phyloP scores from a whole-genome alignment of 2,888 invertebrate species.

The Spodoptera picta region DNA sequence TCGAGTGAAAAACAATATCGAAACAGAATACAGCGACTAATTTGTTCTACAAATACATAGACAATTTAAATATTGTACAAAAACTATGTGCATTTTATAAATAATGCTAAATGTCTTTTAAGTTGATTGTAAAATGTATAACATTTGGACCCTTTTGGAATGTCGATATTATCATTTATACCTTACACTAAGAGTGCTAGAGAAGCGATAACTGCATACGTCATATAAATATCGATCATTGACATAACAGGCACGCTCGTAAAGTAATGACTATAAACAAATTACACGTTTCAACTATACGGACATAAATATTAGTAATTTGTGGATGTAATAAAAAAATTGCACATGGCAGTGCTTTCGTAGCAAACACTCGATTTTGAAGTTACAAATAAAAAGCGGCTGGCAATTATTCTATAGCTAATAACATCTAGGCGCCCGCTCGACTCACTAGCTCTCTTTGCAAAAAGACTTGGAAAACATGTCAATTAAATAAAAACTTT shows the following conservation, averaged over 20 bases:
- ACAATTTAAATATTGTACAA: conserved; percentile 58
- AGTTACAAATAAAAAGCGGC: conserved; percentile 83
- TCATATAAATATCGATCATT: conserved; percentile 67
- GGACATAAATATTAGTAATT: conserved; percentile 76
- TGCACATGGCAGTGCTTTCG: conserved; percentile 87
- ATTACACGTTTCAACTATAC: conserved; percentile 76
- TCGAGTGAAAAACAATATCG: conserved; percentile 53
- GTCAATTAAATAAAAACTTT: conserved; percentile 53
- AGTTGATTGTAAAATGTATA: conserved; percentile 65
- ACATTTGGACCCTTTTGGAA: conserved; percentile 85
- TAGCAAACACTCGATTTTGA: conserved; percentile 83
- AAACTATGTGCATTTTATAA: conserved; percentile 59
- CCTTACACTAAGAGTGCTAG: conserved; percentile 64
- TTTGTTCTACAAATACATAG: conserved; percentile 62
- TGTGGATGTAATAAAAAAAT: conserved; percentile 78
- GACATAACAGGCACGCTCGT: conserved; percentile 74
- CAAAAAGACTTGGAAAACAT: conserved; percentile 45
- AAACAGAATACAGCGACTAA: conserved; percentile 54
- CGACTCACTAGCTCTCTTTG: conserved; percentile 64
- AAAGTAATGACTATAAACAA: conserved; percentile 81
- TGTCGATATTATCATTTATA: conserved; percentile 76
- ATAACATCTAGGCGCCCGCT: conserved; percentile 81
- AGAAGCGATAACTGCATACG: conserved; percentile 74
- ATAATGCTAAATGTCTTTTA: conserved; percentile 65
- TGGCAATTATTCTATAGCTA: conserved; percentile 86